These are phyloP conservation scores for Drosophila sulfurigaster DNA, from an alignment of 1,140 invertebrate genomes.

Conservation along the genomic window DNA sequence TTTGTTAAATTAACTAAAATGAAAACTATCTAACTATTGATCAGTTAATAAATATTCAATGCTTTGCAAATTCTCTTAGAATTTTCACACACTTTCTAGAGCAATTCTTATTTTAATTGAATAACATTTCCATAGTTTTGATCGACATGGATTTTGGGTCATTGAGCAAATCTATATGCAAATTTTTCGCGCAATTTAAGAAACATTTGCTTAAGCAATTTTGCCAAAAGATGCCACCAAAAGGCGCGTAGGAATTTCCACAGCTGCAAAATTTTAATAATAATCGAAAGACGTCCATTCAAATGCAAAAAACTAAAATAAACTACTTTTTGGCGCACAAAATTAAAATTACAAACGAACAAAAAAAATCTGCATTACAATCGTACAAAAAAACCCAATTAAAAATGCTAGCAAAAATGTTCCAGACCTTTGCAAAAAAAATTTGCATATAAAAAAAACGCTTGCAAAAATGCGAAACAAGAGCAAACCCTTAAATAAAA, in stretches of 20 bases:
- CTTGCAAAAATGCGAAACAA: slow-evolving; percentile 63
- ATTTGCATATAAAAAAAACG: slow-evolving; percentile 73
- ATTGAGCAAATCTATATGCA: slow-evolving; percentile 50
- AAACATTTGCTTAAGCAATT: slow-evolving; percentile 22
- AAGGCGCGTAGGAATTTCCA: slow-evolving; percentile 47
- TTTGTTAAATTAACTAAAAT: too few species aligned
- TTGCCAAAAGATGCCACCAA: slow-evolving; percentile 14
- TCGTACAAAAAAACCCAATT: slow-evolving; percentile 75
- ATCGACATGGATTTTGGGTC: slow-evolving; percentile 9
- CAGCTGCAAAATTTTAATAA: slow-evolving; percentile 56
- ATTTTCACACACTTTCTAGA: slow-evolving; percentile 13
- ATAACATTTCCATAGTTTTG: slow-evolving; percentile 47
- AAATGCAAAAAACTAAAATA: slow-evolving; percentile 76
- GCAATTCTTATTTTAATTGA: not conserved
- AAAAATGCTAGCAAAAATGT: slow-evolving; percentile 67
- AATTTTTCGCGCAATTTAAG: slow-evolving; percentile 40
- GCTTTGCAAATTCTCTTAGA: not conserved
- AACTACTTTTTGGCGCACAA: slow-evolving; percentile 57
- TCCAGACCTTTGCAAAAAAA: slow-evolving; percentile 44
- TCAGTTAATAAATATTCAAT: too few species aligned
- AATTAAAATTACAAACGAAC: slow-evolving; percentile 77
- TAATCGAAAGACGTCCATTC: slow-evolving; percentile 70
- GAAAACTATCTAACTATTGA: too few species aligned
- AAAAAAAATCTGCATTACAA: slow-evolving; percentile 83
- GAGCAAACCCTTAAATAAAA: slow-evolving; percentile 57